Evolutionary conservation across 1,140 invertebrate species (phyloP).

Genomic region (Lanistes nyassanus): DNA sequence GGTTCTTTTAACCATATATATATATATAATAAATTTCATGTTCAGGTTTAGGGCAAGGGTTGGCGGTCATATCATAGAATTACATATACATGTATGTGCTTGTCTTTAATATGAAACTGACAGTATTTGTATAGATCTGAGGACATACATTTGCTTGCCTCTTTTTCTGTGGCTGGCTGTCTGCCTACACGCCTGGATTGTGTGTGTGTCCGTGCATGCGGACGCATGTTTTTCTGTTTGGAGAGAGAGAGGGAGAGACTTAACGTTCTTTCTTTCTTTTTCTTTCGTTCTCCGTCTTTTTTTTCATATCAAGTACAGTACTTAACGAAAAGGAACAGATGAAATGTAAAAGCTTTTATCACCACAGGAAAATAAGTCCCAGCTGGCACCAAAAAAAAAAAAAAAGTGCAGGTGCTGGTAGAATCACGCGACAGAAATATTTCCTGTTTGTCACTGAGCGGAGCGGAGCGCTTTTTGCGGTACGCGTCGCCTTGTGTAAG

Average conservation of each 20-base stretch:
- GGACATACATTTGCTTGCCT: not conserved
- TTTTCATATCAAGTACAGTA: not conserved
- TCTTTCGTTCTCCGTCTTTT: not conserved
- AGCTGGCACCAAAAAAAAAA: too few relatives aligned
- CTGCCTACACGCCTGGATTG: not conserved
- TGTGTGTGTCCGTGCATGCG: not conserved
- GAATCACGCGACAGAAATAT: too few relatives aligned
- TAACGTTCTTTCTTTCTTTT: conserved; percentile 8
- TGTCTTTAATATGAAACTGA: not conserved
- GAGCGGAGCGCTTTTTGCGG: too few relatives aligned
- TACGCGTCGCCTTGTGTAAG: too few relatives aligned
- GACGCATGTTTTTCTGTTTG: not conserved
- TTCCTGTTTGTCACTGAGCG: too few relatives aligned
- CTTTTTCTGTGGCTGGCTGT: not conserved
- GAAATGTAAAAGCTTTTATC: too few relatives aligned
- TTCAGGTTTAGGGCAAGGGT: too few relatives aligned
- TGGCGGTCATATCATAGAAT: too few relatives aligned
- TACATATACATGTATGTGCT: not conserved
- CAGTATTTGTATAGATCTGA: not conserved
- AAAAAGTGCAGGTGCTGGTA: too few relatives aligned
- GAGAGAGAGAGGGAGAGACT: not conserved
- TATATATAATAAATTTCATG: not conserved
- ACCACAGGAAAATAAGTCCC: too few relatives aligned
- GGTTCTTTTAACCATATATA: too few relatives aligned
- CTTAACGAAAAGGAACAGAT: too few relatives aligned